Base-by-base conservation (phyloP, 2,797 vertebrate genomes). In the Pipistrellus pygmaeus region DNA sequence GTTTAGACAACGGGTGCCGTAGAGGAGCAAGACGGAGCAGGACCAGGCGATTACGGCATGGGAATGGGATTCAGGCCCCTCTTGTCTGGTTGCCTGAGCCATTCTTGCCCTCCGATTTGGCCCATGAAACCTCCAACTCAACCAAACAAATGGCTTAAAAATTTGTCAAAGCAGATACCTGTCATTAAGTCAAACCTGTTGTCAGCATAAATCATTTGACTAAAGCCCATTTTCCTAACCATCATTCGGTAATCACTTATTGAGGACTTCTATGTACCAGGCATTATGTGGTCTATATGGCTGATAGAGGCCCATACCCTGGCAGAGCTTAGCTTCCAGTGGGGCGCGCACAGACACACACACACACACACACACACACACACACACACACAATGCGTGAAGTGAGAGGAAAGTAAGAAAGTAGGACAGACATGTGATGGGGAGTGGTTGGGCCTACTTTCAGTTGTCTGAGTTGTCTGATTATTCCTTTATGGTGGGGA, bases 21-120 rank as follows among this genome's bases (percentile, higher is more conserved):
- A 35, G 27, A 86, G 83, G 53, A 96, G 93, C 97, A 96, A 96
- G 97, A 96, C 17, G 3, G 95, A 93, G 95, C 97, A 97, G 88
- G 95, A 90, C 82, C 8, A 14, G 51, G 91, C 25, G 76, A 84
- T 93, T 78, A 92, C 32, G 10, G 85, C 94, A 88, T 84, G 77
- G 90, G 66, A 83, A 95, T 84, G 53, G 82, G 96, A 88, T 84
- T 90, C 69, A 23, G 41, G 64, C 3, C 41, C 57, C 13, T 96
- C 11, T 0, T 0, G 3, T 80, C 86, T 66, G 55, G 82, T 73
- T 83, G 48, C 35, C 73, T 46, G 75, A 90, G 72, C 32, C 41
- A 32, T 86, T 97, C 71, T 75, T 12, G 3, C n/a, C 27, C 68
- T 95, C 41, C 4, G 1, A 30, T 82, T 87, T 86, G 72, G 27